Evolutionary conservation across 2,113 vertebrate genomes (phyloP), one percentile per base, ranked within the genome.

Genomic region (Xenopus borealis): DNA sequence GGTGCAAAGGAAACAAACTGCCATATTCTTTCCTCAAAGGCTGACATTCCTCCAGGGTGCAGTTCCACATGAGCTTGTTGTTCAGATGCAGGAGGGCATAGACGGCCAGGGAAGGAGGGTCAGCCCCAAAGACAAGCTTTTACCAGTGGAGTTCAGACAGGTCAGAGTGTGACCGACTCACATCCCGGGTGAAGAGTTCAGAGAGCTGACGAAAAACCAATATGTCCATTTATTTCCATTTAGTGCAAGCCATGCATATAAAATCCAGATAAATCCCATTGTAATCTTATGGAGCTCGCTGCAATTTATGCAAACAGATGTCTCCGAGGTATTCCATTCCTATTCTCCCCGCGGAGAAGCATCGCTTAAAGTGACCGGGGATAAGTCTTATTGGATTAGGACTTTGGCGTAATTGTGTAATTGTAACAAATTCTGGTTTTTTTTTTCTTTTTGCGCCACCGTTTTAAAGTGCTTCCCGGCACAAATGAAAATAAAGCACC

Each of bases 161-260:
- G 94, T 95, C 94, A 94, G 83, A 78, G 85, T 88, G 88, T 94
- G 94, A 89, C 93, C 89, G 88, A 86, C 89, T 75, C 82, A 86
- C 82, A 91, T 86, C 83, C 83, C 78, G 84, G 94, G 94, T 97
- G 89, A 94, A 93, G 93, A 95, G 95, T 96, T 97, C 92, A 88
- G 83, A 89, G 90, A 87, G 83, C 70, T 81, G 86, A 80, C 89
- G 89, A 93, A 90, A 95, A 93, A 92, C 92, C 89, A 88, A 88
- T 89, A 89, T 83, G 85, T 82, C 89, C 84, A 91, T 93, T 91
- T 92, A 91, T 92, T 92, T 90, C 91, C 92, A 93, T 92, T 93
- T 90, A 91, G 89, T 83, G 89, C 91, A 91, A 92, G 87, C 87
- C 89, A 88, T 90, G 89, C 90, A 90, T 91, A 84, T 90, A 89